A percentile compares a stretch with the other conserved stretches of the same genome.
phyloP scores from a whole-genome alignment of 2,113 vertebrate genomes.

The Oplegnathus fasciatus region DNA sequence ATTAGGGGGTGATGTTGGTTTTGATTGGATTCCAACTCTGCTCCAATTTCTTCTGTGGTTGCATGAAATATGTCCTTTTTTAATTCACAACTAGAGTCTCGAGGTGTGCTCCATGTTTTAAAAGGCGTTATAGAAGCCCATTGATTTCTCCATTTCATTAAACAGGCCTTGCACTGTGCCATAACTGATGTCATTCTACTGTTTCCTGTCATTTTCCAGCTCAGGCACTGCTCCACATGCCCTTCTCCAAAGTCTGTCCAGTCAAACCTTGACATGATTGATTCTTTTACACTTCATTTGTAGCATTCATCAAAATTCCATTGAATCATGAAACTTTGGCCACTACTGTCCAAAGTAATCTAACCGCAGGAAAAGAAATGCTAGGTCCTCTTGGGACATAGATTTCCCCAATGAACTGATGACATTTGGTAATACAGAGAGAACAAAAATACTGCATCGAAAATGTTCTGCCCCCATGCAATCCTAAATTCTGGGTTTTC shows the following conservation, averaged over 20 bases:
- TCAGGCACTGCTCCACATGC: slow-evolving; percentile 58
- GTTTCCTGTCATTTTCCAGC: slow-evolving; percentile 78
- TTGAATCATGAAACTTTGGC: slow-evolving; percentile 70
- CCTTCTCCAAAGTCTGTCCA: slow-evolving; percentile 57
- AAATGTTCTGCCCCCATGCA: background rate
- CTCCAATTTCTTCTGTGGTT: slow-evolving; percentile 67
- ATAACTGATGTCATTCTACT: slow-evolving; percentile 78
- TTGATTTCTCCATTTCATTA: slow-evolving; percentile 73
- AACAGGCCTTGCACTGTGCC: slow-evolving; percentile 65
- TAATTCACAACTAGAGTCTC: slow-evolving; percentile 59
- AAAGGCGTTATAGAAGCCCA: slow-evolving; percentile 67
- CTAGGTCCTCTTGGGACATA: slow-evolving; percentile 33
- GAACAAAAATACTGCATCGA: slow-evolving; percentile 30
- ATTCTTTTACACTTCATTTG: slow-evolving; percentile 80
- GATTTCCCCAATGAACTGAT: slow-evolving; percentile 53
- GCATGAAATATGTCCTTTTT: slow-evolving; percentile 68
- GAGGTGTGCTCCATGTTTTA: slow-evolving; percentile 58
- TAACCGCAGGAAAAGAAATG: slow-evolving; percentile 47
- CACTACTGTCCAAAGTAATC: slow-evolving; percentile 59
- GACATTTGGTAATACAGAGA: slow-evolving; percentile 45
- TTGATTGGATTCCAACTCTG: slow-evolving; percentile 68
- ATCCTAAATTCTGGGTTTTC: background rate
- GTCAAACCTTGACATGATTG: slow-evolving; percentile 68
- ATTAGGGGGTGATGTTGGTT: slow-evolving; percentile 73
- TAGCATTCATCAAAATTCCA: slow-evolving; percentile 70